Conservation (phyloP, 2,113 vertebrate genomes). For the Saimiri boliviensis region DNA sequence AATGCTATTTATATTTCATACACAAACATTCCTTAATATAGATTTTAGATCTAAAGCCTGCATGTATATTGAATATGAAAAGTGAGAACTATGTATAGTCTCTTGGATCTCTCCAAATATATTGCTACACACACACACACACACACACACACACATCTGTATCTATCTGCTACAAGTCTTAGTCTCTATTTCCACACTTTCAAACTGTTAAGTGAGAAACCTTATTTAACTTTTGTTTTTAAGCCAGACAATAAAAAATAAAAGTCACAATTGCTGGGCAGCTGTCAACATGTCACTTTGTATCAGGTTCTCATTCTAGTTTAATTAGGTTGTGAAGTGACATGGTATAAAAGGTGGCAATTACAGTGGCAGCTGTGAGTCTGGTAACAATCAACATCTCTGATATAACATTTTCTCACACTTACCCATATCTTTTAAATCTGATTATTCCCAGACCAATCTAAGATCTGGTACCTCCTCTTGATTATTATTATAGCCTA, state of each 20-base stretch:
- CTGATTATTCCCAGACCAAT: not conserved
- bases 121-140: not conserved
- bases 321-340: not conserved
- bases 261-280: not conserved
- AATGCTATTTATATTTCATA: not conserved
- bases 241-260: not conserved
- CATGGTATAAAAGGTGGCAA: not conserved
- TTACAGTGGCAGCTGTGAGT: not conserved
- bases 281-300: not conserved
- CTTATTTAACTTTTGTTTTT: not conserved
- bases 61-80: not conserved
- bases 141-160: not conserved
- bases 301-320: not conserved
- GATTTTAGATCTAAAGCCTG: not conserved
- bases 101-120: not conserved
- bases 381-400: not conserved
- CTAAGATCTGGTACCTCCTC: not conserved
- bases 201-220: not conserved
- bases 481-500: not conserved
- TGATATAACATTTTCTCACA: not conserved
- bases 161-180: not conserved
- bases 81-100: not conserved
- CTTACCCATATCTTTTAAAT: not conserved
- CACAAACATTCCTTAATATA: not conserved
- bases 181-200: not conserved